Evolutionary conservation across 2,113 vertebrate species (phyloP), one percentile per base, ranked within the genome.

Genomic region (Isichthys henryi): DNA sequence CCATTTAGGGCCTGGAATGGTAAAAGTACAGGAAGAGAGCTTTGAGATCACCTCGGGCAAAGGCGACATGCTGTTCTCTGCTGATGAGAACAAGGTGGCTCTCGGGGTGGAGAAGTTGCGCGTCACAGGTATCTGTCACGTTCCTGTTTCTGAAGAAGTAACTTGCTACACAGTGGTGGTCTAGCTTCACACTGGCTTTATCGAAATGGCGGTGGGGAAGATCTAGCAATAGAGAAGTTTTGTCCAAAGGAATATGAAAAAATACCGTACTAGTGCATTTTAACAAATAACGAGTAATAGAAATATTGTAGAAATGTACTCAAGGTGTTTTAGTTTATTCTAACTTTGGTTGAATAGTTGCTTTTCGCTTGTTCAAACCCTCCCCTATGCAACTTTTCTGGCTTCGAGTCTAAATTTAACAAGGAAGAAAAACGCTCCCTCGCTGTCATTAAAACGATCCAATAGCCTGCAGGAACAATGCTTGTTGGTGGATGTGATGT

Each of bases 71-170:
- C 95, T 99, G 90, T 98, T 99, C 90, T 97, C 96, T 6, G 97
- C 96, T 2, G 95, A 97, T 93, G 96, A 96, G 91, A 94, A 96
- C n/a, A 95, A 97, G 91, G 92, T 95, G 39, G 91, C 94, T 88
- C 94, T 99, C 88, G 97, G 97, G 83, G 96, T 96, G 46, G 97
- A 97, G 85, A 99, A 96, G 93, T 97, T 99, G 88, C 95, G 98
- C 91, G 95, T 99, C 89, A 99, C 98, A 95, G 98, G 98, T 99
- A 95, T 6, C 94, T 45, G 3, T 23, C 8, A 46, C 1, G 21
- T n/a, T 84, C 8, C 11, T n/a, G 19, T 48, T 84, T 48, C 23
- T 15, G 4, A 46, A 11, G 43, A 19, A 2, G 31, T 46, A 45
- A 62, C 35, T 27, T 19, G 2, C 86, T 35, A 23, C 0, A 17